Conservation (phyloP, 2,113 vertebrate species). For the Cyprinodon variegatus region DNA sequence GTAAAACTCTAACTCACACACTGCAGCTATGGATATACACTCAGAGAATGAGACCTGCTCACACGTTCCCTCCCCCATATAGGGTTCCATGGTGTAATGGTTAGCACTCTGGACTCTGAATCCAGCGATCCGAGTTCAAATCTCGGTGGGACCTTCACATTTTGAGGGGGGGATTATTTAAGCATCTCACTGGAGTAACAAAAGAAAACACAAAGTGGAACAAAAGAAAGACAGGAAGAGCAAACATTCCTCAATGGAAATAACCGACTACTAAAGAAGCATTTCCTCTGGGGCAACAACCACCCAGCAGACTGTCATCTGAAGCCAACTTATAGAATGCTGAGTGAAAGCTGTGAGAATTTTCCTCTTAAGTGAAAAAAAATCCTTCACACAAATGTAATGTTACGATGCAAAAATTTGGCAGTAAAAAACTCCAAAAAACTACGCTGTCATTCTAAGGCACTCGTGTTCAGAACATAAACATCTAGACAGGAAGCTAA, state of each 20-base stretch:
- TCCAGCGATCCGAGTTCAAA: conserved; percentile 83
- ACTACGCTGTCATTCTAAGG: neutral
- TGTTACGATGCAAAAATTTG: neutral
- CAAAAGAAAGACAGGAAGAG: neutral
- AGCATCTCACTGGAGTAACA: neutral
- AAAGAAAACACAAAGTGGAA: neutral
- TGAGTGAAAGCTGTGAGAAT: neutral
- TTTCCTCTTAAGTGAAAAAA: neutral
- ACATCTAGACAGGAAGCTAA: neutral
- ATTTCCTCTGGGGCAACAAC: neutral
- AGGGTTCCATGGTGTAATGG: conserved; percentile 77
- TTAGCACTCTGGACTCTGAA: conserved; percentile 86
- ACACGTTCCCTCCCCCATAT: fast-evolving
- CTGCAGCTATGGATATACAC: conserved; percentile 15
- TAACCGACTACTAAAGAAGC: neutral
- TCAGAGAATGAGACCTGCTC: fast-evolving
- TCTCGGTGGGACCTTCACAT: conserved; percentile 68
- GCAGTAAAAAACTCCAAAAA: neutral
- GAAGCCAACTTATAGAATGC: neutral
- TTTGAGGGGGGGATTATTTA: neutral
- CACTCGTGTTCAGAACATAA: neutral
- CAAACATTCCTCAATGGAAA: neutral
- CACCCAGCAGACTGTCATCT: neutral
- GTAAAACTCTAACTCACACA: neutral
- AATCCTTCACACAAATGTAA: neutral